A percentile compares a stretch with the other conserved stretches of the same genome.
phyloP scores from a whole-genome alignment of 2,888 invertebrate species.

The Saturnia pavonia region DNA sequence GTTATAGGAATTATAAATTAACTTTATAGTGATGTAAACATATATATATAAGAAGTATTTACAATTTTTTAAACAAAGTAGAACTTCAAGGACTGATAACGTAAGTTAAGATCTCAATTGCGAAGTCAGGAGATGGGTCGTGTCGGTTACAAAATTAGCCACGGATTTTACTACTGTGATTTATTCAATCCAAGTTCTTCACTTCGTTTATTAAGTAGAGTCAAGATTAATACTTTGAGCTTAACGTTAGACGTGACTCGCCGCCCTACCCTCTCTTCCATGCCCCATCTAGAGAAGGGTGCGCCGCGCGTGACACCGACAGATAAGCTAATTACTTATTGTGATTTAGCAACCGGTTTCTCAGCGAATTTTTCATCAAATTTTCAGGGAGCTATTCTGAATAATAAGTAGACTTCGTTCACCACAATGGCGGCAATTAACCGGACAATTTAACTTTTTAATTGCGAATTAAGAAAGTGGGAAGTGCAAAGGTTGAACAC shows the following conservation, averaged over 20 bases:
- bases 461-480: slow-evolving; percentile 74
- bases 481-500: slow-evolving; percentile 68
- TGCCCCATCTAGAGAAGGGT: slow-evolving; percentile 39
- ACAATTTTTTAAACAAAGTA: background rate
- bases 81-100: background rate
- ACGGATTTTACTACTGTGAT: slow-evolving; percentile 53
- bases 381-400: slow-evolving; percentile 63
- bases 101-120: slow-evolving; percentile 1
- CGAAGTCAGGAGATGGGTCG: slow-evolving; percentile 32
- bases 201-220: slow-evolving; percentile 68
- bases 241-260: slow-evolving; percentile 60
- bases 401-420: slow-evolving; percentile 68
- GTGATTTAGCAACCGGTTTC: slow-evolving; percentile 66
- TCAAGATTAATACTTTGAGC: slow-evolving; percentile 66
- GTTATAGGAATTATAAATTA: too few species aligned
- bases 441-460: slow-evolving; percentile 79
- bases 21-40: too few species aligned
- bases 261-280: slow-evolving; percentile 34
- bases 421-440: slow-evolving; percentile 76
- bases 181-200: slow-evolving; percentile 63
- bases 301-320: slow-evolving; percentile 63
- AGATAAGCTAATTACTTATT: slow-evolving; percentile 79
- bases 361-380: slow-evolving; percentile 64
- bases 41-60: background rate
- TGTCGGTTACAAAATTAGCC: slow-evolving; percentile 45